These are phyloP conservation scores for Apogon hyalosoma DNA, from an alignment of 2,797 vertebrate species.

Conservation along the genomic window DNA sequence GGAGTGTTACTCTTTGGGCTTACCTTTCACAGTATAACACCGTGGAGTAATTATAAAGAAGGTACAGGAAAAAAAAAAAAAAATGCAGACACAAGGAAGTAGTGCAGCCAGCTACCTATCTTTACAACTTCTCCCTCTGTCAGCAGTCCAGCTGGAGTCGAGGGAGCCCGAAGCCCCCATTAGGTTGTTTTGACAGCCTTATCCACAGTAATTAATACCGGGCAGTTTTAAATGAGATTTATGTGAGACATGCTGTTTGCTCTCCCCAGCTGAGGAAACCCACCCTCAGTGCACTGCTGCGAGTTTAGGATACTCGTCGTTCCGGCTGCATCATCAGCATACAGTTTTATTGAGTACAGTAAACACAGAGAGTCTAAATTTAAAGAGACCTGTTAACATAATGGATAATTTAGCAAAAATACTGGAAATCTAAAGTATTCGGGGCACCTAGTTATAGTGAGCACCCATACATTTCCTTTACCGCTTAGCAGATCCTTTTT, in stretches of 20 bases:
- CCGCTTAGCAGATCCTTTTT: no score
- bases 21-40: conserved; percentile 25
- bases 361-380: conserved; percentile 34
- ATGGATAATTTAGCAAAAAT: no score
- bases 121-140: conserved; percentile 52
- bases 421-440: no score
- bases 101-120: conserved; percentile 37
- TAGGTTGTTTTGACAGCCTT: conserved; percentile 75
- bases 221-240: conserved; percentile 73
- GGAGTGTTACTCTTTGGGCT: conserved; percentile 20
- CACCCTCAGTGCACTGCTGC: conserved; percentile 36
- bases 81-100: conserved; percentile 40
- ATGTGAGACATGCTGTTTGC: conserved; percentile 61
- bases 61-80: background rate
- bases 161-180: conserved; percentile 59
- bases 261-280: conserved; percentile 45
- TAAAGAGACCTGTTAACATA: conserved; percentile 2
- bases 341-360: conserved; percentile 37
- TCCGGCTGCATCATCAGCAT: conserved; percentile 20
- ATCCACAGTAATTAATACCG: conserved; percentile 76
- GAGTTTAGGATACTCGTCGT: conserved; percentile 38
- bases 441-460: no score
- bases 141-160: conserved; percentile 69
- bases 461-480: no score
- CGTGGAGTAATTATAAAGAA: conserved; percentile 27